Evolutionary conservation across 2,797 vertebrate genomes (phyloP), one percentile per base, ranked within the genome.

Genomic region (Schizopygopsis malacanthus): DNA sequence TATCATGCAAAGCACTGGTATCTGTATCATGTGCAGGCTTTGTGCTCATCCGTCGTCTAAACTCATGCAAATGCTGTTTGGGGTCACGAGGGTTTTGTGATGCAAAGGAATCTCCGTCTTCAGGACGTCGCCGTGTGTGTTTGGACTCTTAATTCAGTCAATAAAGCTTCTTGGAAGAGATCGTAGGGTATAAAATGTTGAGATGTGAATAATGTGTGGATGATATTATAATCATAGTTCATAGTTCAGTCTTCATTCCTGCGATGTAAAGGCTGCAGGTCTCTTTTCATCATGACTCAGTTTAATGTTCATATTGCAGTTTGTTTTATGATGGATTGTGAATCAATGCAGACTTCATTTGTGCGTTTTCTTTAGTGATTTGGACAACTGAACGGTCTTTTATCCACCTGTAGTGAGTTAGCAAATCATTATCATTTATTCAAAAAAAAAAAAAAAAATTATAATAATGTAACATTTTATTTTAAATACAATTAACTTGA

Each of bases 1-100:
- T 90, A 45, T 91, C 43, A 87, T 90, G 89, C 71, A 91, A 85
- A 87, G 8, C 69, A 61, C 61, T 79, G 69, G 25, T 85, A 81
- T 79, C 54, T 77, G 59, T 82, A 63, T 89, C 75, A 79, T 89
- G 78, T 61, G 37, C 61, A 69, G 25, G 47, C 80, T 87, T 90
- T 90, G 79, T 85, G n/a, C 50, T 76, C 78, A 67, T 43, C 72
- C 72, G 83, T 87, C 33, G 79, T 71, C 37, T 75, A 81, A 83
- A 84, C 81, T 90, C 80, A 90, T 87, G 88, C 85, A 88, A 86
- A 89, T 87, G 50, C 11, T 47, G 67, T 54, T 50, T 80, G 84
- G 54, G 87, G 69, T 87, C 61, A 69, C 79, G 71, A 69, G 45
- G 67, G 87, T 75, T 86, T 82, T 56, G 41, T 84, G 73, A 67